Evolutionary conservation across 2,888 invertebrate genomes (phyloP), one percentile per base, ranked within the genome.

Genomic region (Leucophenga montana): DNA sequence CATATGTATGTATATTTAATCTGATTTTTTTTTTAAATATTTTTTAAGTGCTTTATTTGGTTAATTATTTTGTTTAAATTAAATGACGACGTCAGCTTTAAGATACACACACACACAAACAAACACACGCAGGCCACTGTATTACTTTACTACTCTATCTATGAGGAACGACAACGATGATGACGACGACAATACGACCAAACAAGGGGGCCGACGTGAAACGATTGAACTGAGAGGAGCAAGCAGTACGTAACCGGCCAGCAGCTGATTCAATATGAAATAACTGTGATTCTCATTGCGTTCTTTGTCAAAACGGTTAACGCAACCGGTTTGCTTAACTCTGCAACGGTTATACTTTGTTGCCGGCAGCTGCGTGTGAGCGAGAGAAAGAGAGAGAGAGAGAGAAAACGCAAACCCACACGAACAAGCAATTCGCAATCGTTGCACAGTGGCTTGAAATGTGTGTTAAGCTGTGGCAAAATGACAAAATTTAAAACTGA

Each of bases 31-130:
- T 59, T 4, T 33, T 31, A 16, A 33, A 27, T 44, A 14, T 48
- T 50, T 27, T 48, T 46, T 64, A n/a, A 44, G 9, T 57, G 22
- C 27, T 70, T 68, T 50, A 48, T 48, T 31, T 66, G 31, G 4
- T 39, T 39, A 11, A 53, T 67, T 67, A 46, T 67, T 65, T 50
- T 66, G 57, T 70, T 68, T 59, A 67, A 59, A 33, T 65, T 70
- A 53, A 50, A 73, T 66, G 71, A 68, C 70, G 75, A 77, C 77
- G 75, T 78, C 78, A 79, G 71, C 72, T 81, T 80, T 75, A 73
- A 74, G 79, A 76, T 50, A 50, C 73, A 77, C 76, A 80, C 82
- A 73, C 70, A 71, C 48, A 77, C 57, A 71, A 54, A 74, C 68
- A 70, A 57, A 67, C 44, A 69, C 70, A 73, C 73, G 70, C 68